These are phyloP conservation scores for Nautilus pompilius DNA, from an alignment of 1,140 invertebrate species.

Conservation along the genomic window DNA sequence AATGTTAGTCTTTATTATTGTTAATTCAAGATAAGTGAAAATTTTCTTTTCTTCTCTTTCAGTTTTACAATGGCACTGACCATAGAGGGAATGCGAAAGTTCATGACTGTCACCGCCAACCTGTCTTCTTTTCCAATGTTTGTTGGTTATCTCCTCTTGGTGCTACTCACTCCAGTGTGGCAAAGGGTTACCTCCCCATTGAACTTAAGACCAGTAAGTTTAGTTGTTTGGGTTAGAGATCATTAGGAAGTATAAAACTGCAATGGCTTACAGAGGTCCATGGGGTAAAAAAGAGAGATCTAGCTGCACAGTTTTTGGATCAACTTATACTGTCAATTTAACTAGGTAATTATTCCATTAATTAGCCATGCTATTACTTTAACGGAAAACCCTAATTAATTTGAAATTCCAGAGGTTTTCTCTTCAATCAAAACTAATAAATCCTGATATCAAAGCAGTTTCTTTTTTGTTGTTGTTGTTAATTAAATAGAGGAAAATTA, in stretches of 20 bases:
- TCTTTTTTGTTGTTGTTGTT: no score
- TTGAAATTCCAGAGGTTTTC: background rate
- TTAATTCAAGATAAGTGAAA: no score
- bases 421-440: no score
- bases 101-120: background rate
- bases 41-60: background rate
- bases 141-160: conserved; percentile 33
- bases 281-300: background rate
- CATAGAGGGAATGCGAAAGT: conserved; percentile 9
- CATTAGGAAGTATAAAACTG: background rate
- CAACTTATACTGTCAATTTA: background rate
- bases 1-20: no score
- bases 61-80: background rate
- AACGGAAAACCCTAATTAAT: background rate
- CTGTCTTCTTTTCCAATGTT: conserved; percentile 39
- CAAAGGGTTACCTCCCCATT: conserved; percentile 32
- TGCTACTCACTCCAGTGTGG: conserved; percentile 33
- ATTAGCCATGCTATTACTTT: background rate
- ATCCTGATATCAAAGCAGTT: no score
- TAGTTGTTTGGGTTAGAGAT: background rate
- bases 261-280: background rate
- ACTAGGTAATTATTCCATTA: background rate
- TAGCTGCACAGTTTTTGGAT: background rate
- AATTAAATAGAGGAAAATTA: no score
- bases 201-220: conserved; percentile 37